Evolutionary conservation across 2,888 invertebrate genomes (phyloP).

Genomic region (Carterocephalus palaemon): DNA sequence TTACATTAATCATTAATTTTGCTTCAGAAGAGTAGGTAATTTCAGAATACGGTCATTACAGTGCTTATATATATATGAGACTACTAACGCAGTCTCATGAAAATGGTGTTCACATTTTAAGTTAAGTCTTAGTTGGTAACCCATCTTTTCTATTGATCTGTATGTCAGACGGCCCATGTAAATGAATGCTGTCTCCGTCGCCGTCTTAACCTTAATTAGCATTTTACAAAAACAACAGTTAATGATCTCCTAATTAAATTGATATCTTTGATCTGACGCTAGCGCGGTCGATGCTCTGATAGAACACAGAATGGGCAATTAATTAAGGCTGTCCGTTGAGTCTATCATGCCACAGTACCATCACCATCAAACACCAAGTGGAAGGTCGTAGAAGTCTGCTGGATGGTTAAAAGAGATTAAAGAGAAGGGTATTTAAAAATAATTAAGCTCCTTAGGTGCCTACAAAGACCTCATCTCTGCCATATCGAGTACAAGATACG

Average conservation of each 20-base stretch:
- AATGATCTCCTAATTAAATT: conserved; percentile 16
- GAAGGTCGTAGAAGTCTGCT: background rate
- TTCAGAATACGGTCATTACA: too few relatives aligned
- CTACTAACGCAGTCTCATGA: too few relatives aligned
- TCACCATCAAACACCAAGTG: too few relatives aligned
- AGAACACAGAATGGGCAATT: conserved; percentile 10
- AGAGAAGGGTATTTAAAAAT: conserved; percentile 33
- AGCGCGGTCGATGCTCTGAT: conserved; percentile 21
- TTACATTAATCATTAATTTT: conserved; percentile 33
- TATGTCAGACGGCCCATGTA: too few relatives aligned
- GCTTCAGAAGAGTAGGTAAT: too few relatives aligned
- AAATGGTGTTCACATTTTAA: too few relatives aligned
- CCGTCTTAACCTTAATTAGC: conserved; percentile 7
- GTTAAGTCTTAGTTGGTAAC: too few relatives aligned
- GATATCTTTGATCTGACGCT: conserved; percentile 6
- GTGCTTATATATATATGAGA: too few relatives aligned
- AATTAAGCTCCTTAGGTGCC: conserved; percentile 48
- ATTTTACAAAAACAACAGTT: conserved; percentile 10
- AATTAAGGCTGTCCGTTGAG: background rate
- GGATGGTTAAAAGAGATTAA: conserved; percentile 16
- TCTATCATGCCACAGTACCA: background rate
- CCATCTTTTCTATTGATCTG: too few relatives aligned
- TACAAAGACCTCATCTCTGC: conserved; percentile 57
- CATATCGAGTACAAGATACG: conserved; percentile 56
- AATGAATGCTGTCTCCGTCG: background rate